Evolutionary conservation across 2,888 invertebrate genomes (phyloP), one percentile per base, ranked within the genome.

Genomic region (Ephialtes manifestator): DNA sequence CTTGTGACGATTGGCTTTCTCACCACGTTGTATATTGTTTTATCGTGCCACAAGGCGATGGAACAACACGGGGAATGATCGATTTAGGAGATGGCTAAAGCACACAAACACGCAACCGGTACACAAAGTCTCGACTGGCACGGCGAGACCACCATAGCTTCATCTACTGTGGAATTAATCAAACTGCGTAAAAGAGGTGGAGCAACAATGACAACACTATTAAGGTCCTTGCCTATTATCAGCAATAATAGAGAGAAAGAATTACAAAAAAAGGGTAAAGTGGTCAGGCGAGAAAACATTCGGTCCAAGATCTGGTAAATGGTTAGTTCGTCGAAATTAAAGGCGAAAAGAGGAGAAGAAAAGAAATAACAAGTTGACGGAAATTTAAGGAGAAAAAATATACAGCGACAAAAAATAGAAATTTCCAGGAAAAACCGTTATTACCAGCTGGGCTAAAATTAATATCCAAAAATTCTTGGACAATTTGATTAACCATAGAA

Each of bases 321-420:
- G 5, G 7, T 51, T 15, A 43, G 48, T 43, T 51, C 58, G 53
- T 28, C 39, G 31, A 60, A 43, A 81, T 58, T 48, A 43, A 77
- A 67, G 72, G 51, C 51, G 53, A 71, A 70, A 55, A 18, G 20
- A 48, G 63, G 58, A 48, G 39, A 4, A 65, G 18, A 75, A n/a
- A 31, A 72, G 65, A 28, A 65, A 48, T 46, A 24, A 46, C 55
- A 55, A 51, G 31, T 48, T 63, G 58, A 51, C 53, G 67, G 51
- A 76, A 46, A 71, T 72, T 65, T 31, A 77, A 78, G 68, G 68
- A 84, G 51, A 53, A 58, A 84, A 85, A 86, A 86, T 81, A 81
- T 81, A 88, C 87, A 67, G 31, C 43, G 39, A 74, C 74, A 48
- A 63, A 81, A 70, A 74, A 71, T 65, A 39, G 48, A 77, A 31